Evolutionary conservation across 2,113 vertebrate genomes (phyloP).

Genomic region (Crotalus tigris): DNA sequence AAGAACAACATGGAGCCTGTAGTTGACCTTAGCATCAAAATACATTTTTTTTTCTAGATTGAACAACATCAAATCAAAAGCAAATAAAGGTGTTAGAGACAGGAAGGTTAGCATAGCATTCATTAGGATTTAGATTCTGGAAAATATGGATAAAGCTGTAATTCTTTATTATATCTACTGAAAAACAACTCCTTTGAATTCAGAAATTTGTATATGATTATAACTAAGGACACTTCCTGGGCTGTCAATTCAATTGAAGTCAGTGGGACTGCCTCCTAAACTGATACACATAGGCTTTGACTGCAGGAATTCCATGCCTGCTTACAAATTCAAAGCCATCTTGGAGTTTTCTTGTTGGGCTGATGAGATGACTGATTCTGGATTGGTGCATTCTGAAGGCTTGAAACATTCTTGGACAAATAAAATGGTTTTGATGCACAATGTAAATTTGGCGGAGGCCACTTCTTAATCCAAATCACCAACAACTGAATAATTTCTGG

Average conservation of each 20-base stretch:
- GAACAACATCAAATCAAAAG: neutral
- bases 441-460: slow-evolving; percentile 41
- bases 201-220: neutral
- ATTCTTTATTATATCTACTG: neutral
- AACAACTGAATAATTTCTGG: slow-evolving; percentile 62
- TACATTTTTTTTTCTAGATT: neutral
- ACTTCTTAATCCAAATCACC: slow-evolving; percentile 54
- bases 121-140: neutral
- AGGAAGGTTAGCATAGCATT: neutral
- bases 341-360: slow-evolving; percentile 30
- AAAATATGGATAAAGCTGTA: neutral
- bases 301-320: slow-evolving; percentile 36
- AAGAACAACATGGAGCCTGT: neutral
- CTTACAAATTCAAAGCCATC: slow-evolving; percentile 10
- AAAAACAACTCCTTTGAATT: neutral
- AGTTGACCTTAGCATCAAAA: neutral
- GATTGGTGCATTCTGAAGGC: slow-evolving; percentile 37
- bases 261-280: neutral
- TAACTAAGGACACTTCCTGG: neutral
- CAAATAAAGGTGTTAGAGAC: neutral
- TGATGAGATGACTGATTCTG: slow-evolving; percentile 43
- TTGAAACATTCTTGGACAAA: slow-evolving; percentile 35
- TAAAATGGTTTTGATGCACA: slow-evolving; percentile 52
- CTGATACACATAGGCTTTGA: slow-evolving; percentile 18
- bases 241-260: neutral